Percentiles rank a stretch among this genome's conserved stretches.
phyloP scores from a whole-genome alignment of 2,113 vertebrate species.

The Girardinichthys multiradiatus region DNA sequence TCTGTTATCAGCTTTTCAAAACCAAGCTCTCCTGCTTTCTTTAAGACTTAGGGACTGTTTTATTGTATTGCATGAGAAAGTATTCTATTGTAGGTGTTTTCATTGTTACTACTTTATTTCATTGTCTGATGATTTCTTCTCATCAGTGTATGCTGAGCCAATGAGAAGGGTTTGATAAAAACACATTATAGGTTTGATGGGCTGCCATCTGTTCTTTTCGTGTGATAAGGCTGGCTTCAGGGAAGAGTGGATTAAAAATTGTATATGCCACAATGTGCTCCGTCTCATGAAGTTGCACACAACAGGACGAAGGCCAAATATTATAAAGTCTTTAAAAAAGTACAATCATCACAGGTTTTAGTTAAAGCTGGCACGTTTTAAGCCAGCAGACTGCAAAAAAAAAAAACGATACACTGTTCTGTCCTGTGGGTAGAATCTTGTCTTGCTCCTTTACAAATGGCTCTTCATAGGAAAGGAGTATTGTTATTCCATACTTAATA shows the following conservation, averaged over 20 bases:
- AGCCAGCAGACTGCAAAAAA: slow-evolving; percentile 2
- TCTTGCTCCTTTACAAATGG: slow-evolving; percentile 65
- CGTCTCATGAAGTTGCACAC: slow-evolving; percentile 43
- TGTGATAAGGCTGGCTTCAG: slow-evolving; percentile 64
- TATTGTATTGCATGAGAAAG: slow-evolving; percentile 60
- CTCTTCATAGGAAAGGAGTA: slow-evolving; percentile 66
- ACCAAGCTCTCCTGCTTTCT: slow-evolving; percentile 65
- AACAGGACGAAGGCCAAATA: slow-evolving; percentile 54
- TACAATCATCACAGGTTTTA: slow-evolving; percentile 44
- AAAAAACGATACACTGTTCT: neutral
- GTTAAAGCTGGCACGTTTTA: slow-evolving; percentile 55
- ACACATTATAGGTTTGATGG: slow-evolving; percentile 60
- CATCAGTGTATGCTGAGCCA: slow-evolving; percentile 50
- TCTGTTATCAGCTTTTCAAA: slow-evolving; percentile 71
- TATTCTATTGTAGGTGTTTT: slow-evolving; percentile 67
- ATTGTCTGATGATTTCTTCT: slow-evolving; percentile 62
- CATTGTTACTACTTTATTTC: slow-evolving; percentile 38
- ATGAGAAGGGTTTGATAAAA: slow-evolving; percentile 65
- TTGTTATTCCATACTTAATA: slow-evolving; percentile 83
- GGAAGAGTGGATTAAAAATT: slow-evolving; percentile 61
- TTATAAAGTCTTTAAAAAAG: slow-evolving; percentile 50
- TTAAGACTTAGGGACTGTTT: slow-evolving; percentile 56
- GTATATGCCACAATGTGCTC: slow-evolving; percentile 51
- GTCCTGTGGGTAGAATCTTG: slow-evolving; percentile 3
- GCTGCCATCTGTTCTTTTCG: slow-evolving; percentile 59